phyloP scores from a whole-genome alignment of 2,797 vertebrate species.

The Rhyacichthys aspro region DNA sequence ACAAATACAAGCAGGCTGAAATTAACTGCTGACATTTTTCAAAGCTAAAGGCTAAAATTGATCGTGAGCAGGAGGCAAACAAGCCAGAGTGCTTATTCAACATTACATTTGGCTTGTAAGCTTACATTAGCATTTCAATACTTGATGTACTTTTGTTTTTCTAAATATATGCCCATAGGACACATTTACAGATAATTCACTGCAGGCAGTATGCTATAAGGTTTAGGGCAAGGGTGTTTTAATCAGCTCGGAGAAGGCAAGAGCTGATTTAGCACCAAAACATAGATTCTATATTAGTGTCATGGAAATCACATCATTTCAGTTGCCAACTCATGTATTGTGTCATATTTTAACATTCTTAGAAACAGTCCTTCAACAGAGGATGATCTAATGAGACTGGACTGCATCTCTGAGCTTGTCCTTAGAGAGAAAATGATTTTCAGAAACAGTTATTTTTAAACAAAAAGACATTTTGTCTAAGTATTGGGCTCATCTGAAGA shows the following conservation, averaged over 20 bases:
- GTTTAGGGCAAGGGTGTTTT: conserved; percentile 13
- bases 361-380: no score
- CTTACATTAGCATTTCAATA: conserved; percentile 15
- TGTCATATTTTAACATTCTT: no score
- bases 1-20: conserved; percentile 24
- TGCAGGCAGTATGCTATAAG: no score
- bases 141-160: not conserved
- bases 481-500: conserved; percentile 19
- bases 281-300: conserved; percentile 4
- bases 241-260: not conserved
- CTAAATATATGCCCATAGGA: not conserved
- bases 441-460: conserved; percentile 1
- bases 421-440: no score
- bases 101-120: not conserved
- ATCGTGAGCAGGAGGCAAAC: conserved; percentile 27
- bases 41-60: conserved; percentile 35
- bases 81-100: conserved; percentile 6
- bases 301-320: not conserved
- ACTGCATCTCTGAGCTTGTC: not conserved
- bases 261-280: conserved; percentile 4
- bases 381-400: no score
- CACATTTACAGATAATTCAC: not conserved
- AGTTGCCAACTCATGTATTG: no score
- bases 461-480: conserved; percentile 19
- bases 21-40: conserved; percentile 52